Percentiles rank a stretch among this genome's conserved stretches.
These are phyloP conservation scores for Protonibea diacanthus DNA, from an alignment of 2,797 vertebrate genomes.

Conservation along the genomic window DNA sequence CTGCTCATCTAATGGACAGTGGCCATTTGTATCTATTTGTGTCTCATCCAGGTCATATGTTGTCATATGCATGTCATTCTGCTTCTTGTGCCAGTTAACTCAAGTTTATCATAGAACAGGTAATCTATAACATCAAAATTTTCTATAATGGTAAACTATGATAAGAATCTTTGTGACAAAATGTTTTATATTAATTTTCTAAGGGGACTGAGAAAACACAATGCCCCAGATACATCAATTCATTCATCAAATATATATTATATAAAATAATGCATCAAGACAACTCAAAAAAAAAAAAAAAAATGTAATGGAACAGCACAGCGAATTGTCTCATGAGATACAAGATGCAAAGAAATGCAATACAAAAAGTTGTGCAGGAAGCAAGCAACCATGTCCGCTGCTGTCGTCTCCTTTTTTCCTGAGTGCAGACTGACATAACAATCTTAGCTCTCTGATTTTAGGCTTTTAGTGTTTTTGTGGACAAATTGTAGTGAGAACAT, in stretches of 20 bases:
- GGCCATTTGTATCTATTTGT: background rate
- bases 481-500: constrained; percentile 63
- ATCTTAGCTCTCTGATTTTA: constrained; percentile 44
- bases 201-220: background rate
- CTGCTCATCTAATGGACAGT: background rate
- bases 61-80: background rate
- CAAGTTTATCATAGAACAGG: background rate
- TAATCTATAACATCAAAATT: background rate
- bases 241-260: background rate
- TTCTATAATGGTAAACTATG: background rate
- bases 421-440: constrained; percentile 56
- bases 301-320: background rate
- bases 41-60: background rate
- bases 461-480: constrained; percentile 59
- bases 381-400: constrained; percentile 16
- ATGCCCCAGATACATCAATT: constrained; percentile 1
- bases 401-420: constrained; percentile 34
- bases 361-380: constrained; percentile 3
- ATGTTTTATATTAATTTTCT: background rate
- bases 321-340: background rate
- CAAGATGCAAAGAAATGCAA: constrained; percentile 21
- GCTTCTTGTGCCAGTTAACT: background rate
- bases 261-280: background rate
- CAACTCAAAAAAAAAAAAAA: background rate
- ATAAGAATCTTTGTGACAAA: background rate